A percentile compares a stretch with the other conserved stretches of the same genome.
These are phyloP conservation scores for Hyles euphorbiae DNA, from an alignment of 1,140 invertebrate genomes.

Conservation along the genomic window DNA sequence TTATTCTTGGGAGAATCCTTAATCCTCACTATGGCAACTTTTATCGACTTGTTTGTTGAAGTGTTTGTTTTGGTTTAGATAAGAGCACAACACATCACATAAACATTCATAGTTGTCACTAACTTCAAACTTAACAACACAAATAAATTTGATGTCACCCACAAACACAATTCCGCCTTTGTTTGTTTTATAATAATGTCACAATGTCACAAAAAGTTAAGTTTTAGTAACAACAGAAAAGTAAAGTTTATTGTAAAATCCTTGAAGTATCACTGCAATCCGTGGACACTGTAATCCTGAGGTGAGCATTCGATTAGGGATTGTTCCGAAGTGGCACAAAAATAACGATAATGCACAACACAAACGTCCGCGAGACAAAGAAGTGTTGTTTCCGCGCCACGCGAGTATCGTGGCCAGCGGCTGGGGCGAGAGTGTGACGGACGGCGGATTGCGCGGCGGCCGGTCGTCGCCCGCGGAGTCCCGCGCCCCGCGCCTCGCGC, in stretches of 20 bases:
- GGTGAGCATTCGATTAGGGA: slow-evolving; percentile 13
- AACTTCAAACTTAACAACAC: background rate
- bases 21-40: slow-evolving; percentile 75
- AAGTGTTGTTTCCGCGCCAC: slow-evolving; percentile 15
- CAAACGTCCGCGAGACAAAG: slow-evolving; percentile 42
- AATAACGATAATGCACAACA: slow-evolving; percentile 50
- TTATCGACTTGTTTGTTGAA: slow-evolving; percentile 32
- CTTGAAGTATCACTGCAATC: slow-evolving; percentile 62
- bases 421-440: slow-evolving; percentile 50
- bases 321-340: slow-evolving; percentile 40
- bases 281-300: slow-evolving; percentile 67
- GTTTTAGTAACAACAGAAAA: slow-evolving; percentile 9
- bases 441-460: slow-evolving; percentile 28
- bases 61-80: slow-evolving; percentile 7
- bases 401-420: slow-evolving; percentile 32
- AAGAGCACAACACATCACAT: slow-evolving; percentile 13
- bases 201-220: slow-evolving; percentile 2
- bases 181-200: no score
- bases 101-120: slow-evolving; percentile 14
- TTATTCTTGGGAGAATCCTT: slow-evolving; percentile 74
- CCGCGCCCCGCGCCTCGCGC: slow-evolving; percentile 53
- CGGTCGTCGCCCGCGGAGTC: slow-evolving; percentile 49
- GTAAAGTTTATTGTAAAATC: slow-evolving; percentile 26
- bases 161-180: no score
- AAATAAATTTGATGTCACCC: no score